phyloP scores from a whole-genome alignment of 2,113 vertebrate species.

The Psittacula cyanocephala region DNA sequence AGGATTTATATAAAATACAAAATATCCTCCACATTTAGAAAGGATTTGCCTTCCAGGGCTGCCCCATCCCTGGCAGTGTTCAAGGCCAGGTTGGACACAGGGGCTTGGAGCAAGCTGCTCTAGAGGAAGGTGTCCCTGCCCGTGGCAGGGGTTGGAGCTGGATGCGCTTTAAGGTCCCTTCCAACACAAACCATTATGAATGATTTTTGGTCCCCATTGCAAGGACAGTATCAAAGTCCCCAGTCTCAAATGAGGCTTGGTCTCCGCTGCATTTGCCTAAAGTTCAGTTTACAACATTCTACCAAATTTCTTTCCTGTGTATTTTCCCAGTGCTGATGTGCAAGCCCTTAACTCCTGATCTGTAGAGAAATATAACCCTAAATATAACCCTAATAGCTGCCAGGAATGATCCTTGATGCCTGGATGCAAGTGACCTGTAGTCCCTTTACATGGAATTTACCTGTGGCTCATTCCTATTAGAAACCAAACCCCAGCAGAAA shows the following conservation, averaged over 20 bases:
- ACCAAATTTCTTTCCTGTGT: not conserved
- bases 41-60: not conserved
- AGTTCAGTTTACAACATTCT: not conserved
- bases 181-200: not conserved
- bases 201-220: not conserved
- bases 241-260: not conserved
- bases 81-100: not conserved
- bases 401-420: not conserved
- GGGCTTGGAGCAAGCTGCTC: not conserved
- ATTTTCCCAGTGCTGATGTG: not conserved
- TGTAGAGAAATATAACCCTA: not conserved
- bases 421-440: not conserved
- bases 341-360: not conserved
- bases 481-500: not conserved
- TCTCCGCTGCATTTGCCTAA: not conserved
- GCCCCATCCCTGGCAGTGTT: not conserved
- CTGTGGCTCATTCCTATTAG: not conserved
- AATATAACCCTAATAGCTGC: too few relatives aligned
- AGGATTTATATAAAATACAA: slow-evolving; percentile 66
- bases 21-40: slow-evolving; percentile 40
- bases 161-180: not conserved
- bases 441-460: not conserved
- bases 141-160: not conserved
- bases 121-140: not conserved
- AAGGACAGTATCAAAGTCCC: not conserved